phyloP scores from a whole-genome alignment of 2,797 vertebrate species.

The Cheirogaleus major region DNA sequence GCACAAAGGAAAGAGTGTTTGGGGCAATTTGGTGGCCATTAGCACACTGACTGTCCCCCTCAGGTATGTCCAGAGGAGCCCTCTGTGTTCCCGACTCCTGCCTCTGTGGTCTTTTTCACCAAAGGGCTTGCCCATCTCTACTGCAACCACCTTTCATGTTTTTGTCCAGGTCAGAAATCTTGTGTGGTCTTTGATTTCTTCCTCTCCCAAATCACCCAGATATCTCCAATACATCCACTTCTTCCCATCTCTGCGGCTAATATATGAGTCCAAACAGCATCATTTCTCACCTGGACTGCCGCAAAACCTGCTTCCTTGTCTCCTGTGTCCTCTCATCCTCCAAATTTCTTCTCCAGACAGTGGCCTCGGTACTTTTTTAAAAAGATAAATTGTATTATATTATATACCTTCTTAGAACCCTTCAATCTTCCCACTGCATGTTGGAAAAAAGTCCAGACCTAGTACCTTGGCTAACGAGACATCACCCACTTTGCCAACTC shows the following conservation, averaged over 20 bases:
- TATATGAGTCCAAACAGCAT: neutral
- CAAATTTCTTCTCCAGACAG: neutral
- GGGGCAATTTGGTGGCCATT: fast-evolving
- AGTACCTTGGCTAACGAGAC: neutral
- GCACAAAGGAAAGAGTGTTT: neutral
- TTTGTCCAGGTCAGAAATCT: neutral
- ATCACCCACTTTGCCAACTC: neutral
- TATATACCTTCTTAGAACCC: neutral
- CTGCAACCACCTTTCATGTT: neutral
- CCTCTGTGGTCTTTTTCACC: neutral
- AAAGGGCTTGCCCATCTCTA: neutral
- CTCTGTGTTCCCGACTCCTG: neutral
- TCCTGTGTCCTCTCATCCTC: neutral
- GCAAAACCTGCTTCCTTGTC: neutral
- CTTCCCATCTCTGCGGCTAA: neutral
- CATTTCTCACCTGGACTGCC: neutral
- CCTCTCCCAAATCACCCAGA: neutral
- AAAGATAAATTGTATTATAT: neutral
- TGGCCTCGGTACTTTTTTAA: neutral
- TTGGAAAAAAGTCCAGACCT: neutral
- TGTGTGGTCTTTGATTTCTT: too few species aligned
- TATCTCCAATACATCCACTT: neutral
- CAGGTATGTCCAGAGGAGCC: too few species aligned
- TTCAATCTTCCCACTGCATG: neutral
- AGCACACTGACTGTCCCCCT: neutral